A percentile compares a stretch with the other conserved stretches of the same genome.
phyloP scores from a whole-genome alignment of 2,113 vertebrate species.

The Platysternon megacephalum region DNA sequence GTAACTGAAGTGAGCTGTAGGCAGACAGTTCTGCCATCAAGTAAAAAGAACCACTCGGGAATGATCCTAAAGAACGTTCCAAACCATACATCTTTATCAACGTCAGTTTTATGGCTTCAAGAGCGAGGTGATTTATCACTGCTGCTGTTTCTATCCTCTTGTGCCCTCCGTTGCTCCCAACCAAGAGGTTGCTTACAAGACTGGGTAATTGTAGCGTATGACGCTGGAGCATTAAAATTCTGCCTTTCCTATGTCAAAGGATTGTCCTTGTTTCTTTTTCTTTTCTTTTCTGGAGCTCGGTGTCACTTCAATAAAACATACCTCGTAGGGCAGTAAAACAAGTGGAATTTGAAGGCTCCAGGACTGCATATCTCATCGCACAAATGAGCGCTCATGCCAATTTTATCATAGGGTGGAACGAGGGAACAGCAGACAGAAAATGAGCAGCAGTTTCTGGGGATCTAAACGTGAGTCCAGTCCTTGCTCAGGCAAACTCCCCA shows the following conservation, averaged over 20 bases:
- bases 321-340: neutral
- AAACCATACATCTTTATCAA: conserved; percentile 41
- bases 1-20: neutral
- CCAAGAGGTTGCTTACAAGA: neutral
- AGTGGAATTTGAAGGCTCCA: neutral
- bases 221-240: neutral
- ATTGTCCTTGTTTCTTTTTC: neutral
- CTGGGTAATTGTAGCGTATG: neutral
- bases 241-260: neutral
- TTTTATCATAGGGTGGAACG: neutral
- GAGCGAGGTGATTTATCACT: conserved; percentile 23
- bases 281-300: neutral
- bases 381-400: neutral
- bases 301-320: neutral
- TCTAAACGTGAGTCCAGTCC: neutral
- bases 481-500: neutral
- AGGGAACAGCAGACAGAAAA: neutral
- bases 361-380: neutral
- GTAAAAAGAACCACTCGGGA: conserved; percentile 2
- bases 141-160: neutral
- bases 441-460: neutral
- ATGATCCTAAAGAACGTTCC: neutral
- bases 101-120: conserved; percentile 61
- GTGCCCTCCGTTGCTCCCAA: conserved; percentile 20
- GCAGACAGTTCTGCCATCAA: neutral